Conservation (phyloP, 37 sponge, comb jelly and placozoan genomes). For the Hexactinellida sp. region DNA sequence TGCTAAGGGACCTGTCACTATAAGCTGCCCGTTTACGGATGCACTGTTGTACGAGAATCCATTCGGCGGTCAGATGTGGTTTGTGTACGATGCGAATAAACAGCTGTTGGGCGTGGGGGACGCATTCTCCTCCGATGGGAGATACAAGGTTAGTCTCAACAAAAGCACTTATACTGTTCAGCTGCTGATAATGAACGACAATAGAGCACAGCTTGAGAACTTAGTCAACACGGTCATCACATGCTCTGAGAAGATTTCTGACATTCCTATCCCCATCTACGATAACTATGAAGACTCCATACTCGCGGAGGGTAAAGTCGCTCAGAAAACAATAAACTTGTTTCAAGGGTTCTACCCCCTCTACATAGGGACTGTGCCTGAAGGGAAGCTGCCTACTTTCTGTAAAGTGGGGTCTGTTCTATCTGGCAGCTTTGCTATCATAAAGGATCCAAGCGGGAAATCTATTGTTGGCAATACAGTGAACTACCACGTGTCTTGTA, state of each 20-base stretch:
- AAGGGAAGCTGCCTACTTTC: background rate
- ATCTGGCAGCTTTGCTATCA: background rate
- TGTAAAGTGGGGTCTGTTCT: background rate
- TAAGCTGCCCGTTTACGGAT: slow-evolving; percentile 27
- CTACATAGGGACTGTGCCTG: background rate
- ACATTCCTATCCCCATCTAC: background rate
- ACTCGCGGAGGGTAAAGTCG: background rate
- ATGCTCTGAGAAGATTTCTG: slow-evolving; percentile 10
- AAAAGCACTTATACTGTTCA: background rate
- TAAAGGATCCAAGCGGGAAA: background rate
- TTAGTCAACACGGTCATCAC: background rate
- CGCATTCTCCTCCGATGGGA: slow-evolving; percentile 40
- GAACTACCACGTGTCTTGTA: background rate
- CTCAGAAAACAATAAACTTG: background rate
- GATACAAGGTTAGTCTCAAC: slow-evolving; percentile 3
- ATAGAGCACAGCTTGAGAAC: background rate
- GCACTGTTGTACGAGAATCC: slow-evolving; percentile 71
- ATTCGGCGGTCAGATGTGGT: slow-evolving; percentile 72
- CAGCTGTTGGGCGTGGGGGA: slow-evolving; percentile 55
- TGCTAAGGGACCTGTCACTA: background rate
- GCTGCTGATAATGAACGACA: background rate
- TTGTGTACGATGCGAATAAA: slow-evolving; percentile 60
- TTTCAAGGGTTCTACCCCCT: background rate
- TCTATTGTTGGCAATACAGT: background rate
- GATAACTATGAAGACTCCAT: background rate